Conservation (phyloP, 2,797 vertebrate species). For the Microchirus variegatus region DNA sequence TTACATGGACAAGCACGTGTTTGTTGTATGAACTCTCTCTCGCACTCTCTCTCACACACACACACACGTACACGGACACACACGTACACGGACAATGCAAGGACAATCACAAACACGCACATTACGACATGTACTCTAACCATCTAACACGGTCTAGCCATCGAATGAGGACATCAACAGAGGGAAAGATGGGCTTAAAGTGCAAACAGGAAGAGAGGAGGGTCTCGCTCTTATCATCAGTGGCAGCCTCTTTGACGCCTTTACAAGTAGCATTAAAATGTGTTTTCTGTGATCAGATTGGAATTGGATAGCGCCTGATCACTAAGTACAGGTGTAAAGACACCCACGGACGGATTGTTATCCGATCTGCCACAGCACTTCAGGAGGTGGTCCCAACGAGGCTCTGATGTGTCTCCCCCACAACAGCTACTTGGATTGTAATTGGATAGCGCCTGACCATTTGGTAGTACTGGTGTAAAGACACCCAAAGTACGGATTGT, state of each 20-base stretch:
- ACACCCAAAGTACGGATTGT: no score
- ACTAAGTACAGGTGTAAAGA: no score
- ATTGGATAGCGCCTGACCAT: no score
- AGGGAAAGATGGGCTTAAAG: conserved; percentile 74
- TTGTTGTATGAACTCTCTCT: background rate
- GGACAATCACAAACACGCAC: conserved; percentile 60
- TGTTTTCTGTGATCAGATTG: no score
- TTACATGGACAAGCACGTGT: conserved; percentile 14
- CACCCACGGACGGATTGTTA: no score
- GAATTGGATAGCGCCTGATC: no score
- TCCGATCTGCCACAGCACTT: no score
- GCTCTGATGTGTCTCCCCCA: no score
- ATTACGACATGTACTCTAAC: conserved; percentile 84
- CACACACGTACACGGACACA: conserved; percentile 20
- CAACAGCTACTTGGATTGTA: no score
- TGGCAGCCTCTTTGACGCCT: conserved; percentile 34
- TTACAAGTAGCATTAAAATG: no score
- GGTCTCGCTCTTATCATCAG: conserved; percentile 52
- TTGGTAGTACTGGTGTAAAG: no score
- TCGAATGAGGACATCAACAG: conserved; percentile 84
- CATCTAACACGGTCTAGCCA: conserved; percentile 87
- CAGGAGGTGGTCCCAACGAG: no score
- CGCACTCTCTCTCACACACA: conserved; percentile 5
- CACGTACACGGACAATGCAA: conserved; percentile 45
- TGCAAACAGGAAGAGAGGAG: conserved; percentile 79